Base-by-base conservation (phyloP, 2,797 vertebrate genomes). In the Eptatretus atami region DNA sequence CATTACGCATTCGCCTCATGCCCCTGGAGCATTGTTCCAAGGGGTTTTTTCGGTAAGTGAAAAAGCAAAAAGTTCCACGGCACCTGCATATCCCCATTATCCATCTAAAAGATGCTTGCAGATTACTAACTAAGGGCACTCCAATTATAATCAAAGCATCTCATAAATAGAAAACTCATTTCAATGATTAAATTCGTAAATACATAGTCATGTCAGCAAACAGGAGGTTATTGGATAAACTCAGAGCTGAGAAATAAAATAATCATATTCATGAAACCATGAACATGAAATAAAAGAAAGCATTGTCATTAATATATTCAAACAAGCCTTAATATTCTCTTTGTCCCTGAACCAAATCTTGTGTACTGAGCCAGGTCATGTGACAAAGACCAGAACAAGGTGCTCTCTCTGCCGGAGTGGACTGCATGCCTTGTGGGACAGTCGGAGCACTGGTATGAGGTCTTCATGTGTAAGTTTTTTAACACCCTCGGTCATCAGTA, bases 341-440 rank as follows among this genome's bases (percentile, higher is more conserved):
- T 44, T 44, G 31, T 44, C 6, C 31, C 31, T 44, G 31, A 44
- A 44, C 31, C 31, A 44, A 44, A 44, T 8, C 25, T 9, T 61
- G 11, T 64, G 63, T 52, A 11, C 13, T 10, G 70, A 69, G 68
- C 64, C 63, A 74, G 77, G 74, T 76, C 76, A 71, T 78, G 75
- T 74, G 76, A 77, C 72, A 72, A 15, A 63, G 73, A 78, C 70
- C 72, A 69, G 66, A 80, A 76, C 73, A 75, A 71, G 69, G 72
- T 78, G 72, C 77, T 79, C 70, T 78, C 74, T 70, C 70, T 76
- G 71, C 69, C 52, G 60, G 78, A 79, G 70, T 75, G 78, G 79
- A 75, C 76, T 6, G 69, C 68, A 67, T 79, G 74, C 67, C 70
- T 73, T 68, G 74, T 79, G 67, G 73, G 73, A 68, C 73, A 67